Percentiles rank a stretch among this genome's conserved stretches.
phyloP scores from a whole-genome alignment of 2,888 invertebrate species.

The Nysson spinosus region DNA sequence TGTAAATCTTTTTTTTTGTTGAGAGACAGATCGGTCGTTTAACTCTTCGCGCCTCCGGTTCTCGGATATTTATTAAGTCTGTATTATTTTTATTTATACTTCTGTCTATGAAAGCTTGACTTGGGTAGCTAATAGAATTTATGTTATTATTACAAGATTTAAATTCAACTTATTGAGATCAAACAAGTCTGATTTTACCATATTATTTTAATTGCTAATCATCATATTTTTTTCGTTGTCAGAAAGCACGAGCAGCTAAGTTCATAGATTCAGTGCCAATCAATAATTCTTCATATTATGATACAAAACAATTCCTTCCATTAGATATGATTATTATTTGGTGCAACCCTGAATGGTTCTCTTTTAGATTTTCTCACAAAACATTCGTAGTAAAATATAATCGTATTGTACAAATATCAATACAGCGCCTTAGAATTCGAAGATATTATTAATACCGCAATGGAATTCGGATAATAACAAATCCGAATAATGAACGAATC shows the following conservation, averaged over 20 bases:
- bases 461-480: no score
- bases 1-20: constrained; percentile 30
- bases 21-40: constrained; percentile 6
- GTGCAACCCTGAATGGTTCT: constrained; percentile 6
- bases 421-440: constrained; percentile 16
- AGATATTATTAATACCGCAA: constrained; percentile 17
- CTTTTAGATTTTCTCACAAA: constrained; percentile 8
- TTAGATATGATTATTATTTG: constrained; percentile 5
- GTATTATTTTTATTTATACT: constrained; percentile 12
- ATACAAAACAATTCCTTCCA: constrained; percentile 27
- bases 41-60: constrained; percentile 32
- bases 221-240: constrained; percentile 4
- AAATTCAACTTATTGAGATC: no score
- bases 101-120: no score
- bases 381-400: constrained; percentile 5
- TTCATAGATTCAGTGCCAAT: constrained; percentile 3
- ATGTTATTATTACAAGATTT: no score
- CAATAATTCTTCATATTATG: constrained; percentile 8
- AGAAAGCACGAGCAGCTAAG: constrained; percentile 22
- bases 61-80: not conserved
- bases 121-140: no score
- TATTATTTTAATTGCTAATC: not conserved
- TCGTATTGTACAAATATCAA: constrained; percentile 17
- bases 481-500: no score
- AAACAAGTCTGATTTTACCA: constrained; percentile 11